phyloP scores from a whole-genome alignment of 2,888 invertebrate genomes.

The Spisula subtruncata region DNA sequence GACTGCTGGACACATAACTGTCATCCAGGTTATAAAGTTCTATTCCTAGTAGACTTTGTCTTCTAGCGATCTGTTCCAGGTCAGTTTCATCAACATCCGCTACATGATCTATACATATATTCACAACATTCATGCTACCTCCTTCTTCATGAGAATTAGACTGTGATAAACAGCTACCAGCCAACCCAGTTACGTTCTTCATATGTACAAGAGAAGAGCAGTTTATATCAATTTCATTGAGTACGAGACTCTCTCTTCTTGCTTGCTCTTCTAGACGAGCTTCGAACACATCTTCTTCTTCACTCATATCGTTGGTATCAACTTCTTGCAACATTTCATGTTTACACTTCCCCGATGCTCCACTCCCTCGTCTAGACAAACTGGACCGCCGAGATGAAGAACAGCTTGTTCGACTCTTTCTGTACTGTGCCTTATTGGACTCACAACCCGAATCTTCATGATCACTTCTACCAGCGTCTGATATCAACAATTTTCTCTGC shows the following conservation, averaged over 20 bases:
- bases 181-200: background rate
- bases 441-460: conserved; percentile 66
- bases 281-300: conserved; percentile 54
- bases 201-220: background rate
- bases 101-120: conserved; percentile 28
- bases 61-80: conserved; percentile 39
- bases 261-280: conserved; percentile 44
- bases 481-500: background rate
- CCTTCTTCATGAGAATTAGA: background rate
- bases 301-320: background rate
- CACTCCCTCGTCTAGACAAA: conserved; percentile 3
- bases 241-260: conserved; percentile 41
- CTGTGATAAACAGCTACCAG: background rate
- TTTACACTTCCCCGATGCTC: background rate
- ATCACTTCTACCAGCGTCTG: background rate
- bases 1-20: conserved; percentile 54
- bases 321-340: background rate
- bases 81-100: conserved; percentile 49
- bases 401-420: background rate
- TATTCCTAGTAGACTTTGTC: conserved; percentile 42
- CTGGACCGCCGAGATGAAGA: conserved; percentile 20
- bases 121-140: background rate
- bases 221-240: conserved; percentile 1
- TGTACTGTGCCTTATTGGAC: background rate
- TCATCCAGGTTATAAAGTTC: conserved; percentile 50